Evolutionary conservation across 2,888 invertebrate species (phyloP).

Genomic region (Coenonympha arcania): DNA sequence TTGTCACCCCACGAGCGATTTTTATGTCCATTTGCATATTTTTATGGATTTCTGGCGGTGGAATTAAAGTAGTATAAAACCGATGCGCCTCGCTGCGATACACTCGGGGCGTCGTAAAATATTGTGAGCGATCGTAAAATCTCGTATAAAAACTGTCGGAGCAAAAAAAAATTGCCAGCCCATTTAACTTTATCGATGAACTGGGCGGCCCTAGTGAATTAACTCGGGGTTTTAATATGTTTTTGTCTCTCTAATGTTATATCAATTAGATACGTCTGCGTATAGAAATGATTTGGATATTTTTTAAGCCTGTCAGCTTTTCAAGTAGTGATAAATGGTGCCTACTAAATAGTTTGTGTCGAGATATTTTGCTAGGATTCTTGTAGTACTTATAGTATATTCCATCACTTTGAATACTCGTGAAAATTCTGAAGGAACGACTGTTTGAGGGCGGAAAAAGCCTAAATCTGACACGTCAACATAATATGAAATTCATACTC

Average conservation of each 20-base stretch:
- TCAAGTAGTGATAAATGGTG: too few relatives aligned
- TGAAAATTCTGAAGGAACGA: too few relatives aligned
- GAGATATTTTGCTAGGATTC: too few relatives aligned
- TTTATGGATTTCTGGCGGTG: constrained; percentile 69
- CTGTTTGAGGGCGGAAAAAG: too few relatives aligned
- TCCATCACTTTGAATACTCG: too few relatives aligned
- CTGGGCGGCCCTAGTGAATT: constrained; percentile 14
- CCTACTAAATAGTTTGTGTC: too few relatives aligned
- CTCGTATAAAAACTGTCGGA: constrained; percentile 60
- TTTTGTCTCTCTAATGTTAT: background rate
- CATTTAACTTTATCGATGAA: constrained; percentile 38
- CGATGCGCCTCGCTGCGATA: constrained; percentile 63
- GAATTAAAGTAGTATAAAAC: constrained; percentile 72
- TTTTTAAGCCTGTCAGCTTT: too few relatives aligned
- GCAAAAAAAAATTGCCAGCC: constrained; percentile 57
- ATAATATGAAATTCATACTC: too few relatives aligned
- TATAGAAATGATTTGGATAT: too few relatives aligned
- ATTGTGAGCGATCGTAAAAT: constrained; percentile 64
- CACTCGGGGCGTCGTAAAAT: constrained; percentile 65
- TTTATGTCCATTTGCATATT: constrained; percentile 71
- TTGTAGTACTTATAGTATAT: too few relatives aligned
- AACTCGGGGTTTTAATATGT: constrained; percentile 4
- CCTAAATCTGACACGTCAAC: too few relatives aligned
- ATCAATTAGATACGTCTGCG: too few relatives aligned
- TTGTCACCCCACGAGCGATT: constrained; percentile 48